These are phyloP conservation scores for Cepaea nemoralis DNA, from an alignment of 1,140 invertebrate species.

Conservation along the genomic window DNA sequence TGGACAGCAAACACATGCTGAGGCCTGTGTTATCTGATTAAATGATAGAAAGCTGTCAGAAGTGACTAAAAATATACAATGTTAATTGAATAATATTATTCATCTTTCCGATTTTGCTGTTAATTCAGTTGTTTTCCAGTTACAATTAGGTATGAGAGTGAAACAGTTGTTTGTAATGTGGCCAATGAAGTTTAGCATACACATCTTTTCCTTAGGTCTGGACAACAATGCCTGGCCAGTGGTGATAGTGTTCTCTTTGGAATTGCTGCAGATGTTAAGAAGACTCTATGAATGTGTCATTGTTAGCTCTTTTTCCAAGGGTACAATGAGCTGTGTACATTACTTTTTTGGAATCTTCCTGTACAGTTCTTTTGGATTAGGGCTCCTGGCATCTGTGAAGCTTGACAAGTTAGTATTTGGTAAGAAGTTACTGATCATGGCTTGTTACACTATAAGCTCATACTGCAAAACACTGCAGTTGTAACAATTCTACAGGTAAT, in stretches of 20 bases:
- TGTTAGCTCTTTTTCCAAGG: slow-evolving; percentile 20
- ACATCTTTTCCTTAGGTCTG: neutral
- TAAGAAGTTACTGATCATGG: no score
- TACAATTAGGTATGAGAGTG: neutral
- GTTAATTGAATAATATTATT: neutral
- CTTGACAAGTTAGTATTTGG: neutral
- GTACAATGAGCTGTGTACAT: slow-evolving; percentile 33
- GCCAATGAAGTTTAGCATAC: neutral
- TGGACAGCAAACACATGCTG: neutral
- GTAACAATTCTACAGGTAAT: no score
- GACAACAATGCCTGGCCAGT: neutral
- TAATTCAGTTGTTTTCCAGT: neutral
- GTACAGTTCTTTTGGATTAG: slow-evolving; percentile 23
- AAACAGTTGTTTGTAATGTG: neutral
- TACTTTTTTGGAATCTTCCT: slow-evolving; percentile 27
- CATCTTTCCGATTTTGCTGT: neutral
- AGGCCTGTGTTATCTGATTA: neutral
- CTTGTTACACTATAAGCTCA: no score
- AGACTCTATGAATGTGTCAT: slow-evolving; percentile 27
- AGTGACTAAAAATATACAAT: neutral
- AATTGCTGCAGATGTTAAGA: slow-evolving; percentile 27
- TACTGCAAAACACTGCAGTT: no score
- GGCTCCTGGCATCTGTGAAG: slow-evolving; percentile 2
- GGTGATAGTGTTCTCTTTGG: slow-evolving; percentile 24
- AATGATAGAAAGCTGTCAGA: neutral